phyloP scores from a whole-genome alignment of 2,888 invertebrate species.

The Sphaeridia pumilis region DNA sequence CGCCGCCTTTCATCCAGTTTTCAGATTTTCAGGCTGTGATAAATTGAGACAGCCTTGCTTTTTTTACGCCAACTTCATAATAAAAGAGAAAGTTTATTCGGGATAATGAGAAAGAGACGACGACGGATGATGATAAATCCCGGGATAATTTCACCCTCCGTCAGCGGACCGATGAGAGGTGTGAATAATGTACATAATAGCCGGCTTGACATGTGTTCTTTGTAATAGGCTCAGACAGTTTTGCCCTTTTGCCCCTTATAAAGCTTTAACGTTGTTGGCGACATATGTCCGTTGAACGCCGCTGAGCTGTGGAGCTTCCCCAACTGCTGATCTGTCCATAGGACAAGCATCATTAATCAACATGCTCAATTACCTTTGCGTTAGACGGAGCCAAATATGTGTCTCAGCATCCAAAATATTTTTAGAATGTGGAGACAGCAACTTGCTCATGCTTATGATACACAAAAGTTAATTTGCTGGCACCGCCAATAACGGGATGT shows the following conservation, averaged over 20 bases:
- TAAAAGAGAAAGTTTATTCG: too few species aligned
- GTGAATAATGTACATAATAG: conserved; percentile 17
- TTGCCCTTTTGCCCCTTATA: too few species aligned
- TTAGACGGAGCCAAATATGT: background rate
- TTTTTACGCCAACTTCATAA: too few species aligned
- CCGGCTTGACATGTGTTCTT: conserved; percentile 13
- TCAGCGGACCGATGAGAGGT: conserved; percentile 18
- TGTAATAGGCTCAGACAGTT: too few species aligned
- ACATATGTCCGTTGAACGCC: too few species aligned
- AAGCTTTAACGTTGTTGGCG: too few species aligned
- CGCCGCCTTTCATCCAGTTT: background rate
- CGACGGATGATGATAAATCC: conserved; percentile 3
- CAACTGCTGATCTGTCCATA: too few species aligned
- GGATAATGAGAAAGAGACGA: background rate
- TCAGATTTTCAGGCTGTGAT: too few species aligned
- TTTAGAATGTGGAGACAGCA: background rate
- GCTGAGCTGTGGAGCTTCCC: too few species aligned
- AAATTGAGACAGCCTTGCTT: background rate
- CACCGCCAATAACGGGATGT: background rate
- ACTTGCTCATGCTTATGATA: background rate
- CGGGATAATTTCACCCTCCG: conserved; percentile 13
- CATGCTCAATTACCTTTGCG: background rate
- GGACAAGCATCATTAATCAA: background rate
- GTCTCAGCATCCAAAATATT: background rate
- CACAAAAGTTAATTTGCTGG: too few species aligned